phyloP scores from a whole-genome alignment of 1,140 invertebrate species.

The Varroa destructor region DNA sequence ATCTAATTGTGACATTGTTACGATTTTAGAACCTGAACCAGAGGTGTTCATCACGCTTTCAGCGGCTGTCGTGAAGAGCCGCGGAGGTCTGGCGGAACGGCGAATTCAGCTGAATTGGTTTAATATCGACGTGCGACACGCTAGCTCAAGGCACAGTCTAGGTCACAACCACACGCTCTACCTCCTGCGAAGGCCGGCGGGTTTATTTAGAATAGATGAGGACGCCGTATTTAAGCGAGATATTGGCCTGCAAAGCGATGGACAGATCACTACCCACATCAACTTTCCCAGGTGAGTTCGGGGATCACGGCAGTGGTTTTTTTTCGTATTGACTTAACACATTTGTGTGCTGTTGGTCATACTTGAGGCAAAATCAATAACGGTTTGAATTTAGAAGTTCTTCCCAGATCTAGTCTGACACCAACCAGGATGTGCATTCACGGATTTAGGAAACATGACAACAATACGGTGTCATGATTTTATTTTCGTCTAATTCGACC shows the following conservation, averaged over 20 bases:
- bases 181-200: constrained; percentile 7
- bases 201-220: constrained; percentile 13
- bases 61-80: constrained; percentile 2
- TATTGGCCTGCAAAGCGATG: background rate
- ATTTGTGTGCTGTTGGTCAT: too few species aligned
- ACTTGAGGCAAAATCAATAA: too few species aligned
- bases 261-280: constrained; percentile 8
- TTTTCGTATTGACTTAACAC: too few species aligned
- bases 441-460: too few species aligned
- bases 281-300: constrained; percentile 16
- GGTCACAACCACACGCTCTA: constrained; percentile 12
- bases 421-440: too few species aligned
- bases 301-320: too few species aligned
- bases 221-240: constrained; percentile 14
- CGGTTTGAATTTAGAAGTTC: too few species aligned
- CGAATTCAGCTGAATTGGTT: constrained; percentile 26
- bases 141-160: too few species aligned
- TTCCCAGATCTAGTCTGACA: too few species aligned
- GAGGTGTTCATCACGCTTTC: constrained; percentile 17
- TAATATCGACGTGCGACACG: background rate
- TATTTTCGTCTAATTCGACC: too few species aligned
- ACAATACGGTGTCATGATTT: too few species aligned
- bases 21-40: constrained; percentile 9
- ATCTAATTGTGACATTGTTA: too few species aligned
- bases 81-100: constrained; percentile 7